Base-by-base conservation (phyloP, 1,140 invertebrate genomes). In the Musca domestica region DNA sequence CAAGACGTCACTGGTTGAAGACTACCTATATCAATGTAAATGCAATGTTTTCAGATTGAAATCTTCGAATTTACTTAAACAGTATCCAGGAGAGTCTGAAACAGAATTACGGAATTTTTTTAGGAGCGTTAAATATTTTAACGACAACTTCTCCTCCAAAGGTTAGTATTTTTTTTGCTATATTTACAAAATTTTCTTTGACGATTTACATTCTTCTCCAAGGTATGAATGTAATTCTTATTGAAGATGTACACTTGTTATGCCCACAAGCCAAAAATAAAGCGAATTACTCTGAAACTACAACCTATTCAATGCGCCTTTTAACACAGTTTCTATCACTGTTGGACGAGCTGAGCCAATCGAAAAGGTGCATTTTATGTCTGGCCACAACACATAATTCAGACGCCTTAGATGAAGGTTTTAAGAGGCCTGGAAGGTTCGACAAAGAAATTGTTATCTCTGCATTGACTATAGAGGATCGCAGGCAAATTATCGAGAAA, bases 381-480 rank as follows among this genome's bases (percentile, higher is more conserved):
- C 71, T 85, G 54, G 83, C 79, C 47, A 83, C 80, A 20, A 83
- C 82, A 3, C 79, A 80, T 51, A 67, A 74, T 9, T 74, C 79
- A 0, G 74, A 82, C 49, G 63, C 67, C 3, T 23, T 85, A 19
- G 76, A 84, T 70, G 69, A 74, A 17, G 74, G 78, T 2, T 70
- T 80, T 6, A 72, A 78, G 63, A 74, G 82, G 56, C 77, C 76
- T 15, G 82, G 72, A 3, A 75, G 83, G 34, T 81, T 84, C 67
- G 75, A 81, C 22, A 70, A 77, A 25, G 83, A 83, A 56, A 71
- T 81, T 3, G 12, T 54, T 64, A 88, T 93, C 69, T 88, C 89
- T 69, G 79, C 89, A 27, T 91, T 91, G 5, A 90, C 84, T n/a
- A 72, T 74, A 5, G 23, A 69, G 48, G 61, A 76, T 15, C 76